Conservation (phyloP, 2,113 vertebrate species). For the Pedionomus torquatus region DNA sequence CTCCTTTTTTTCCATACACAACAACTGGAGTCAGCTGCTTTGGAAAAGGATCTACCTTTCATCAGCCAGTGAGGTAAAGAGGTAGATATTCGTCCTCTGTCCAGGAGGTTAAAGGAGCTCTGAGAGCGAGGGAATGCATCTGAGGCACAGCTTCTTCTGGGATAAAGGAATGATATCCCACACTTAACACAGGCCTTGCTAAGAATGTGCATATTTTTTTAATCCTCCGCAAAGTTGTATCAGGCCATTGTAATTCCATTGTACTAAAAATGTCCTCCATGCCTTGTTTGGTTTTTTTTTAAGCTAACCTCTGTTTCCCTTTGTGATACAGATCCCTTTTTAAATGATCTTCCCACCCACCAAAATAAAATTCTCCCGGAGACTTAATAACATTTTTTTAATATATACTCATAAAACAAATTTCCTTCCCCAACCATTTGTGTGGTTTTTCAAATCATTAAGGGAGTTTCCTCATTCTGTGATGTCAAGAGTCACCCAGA, state of each 20-base stretch:
- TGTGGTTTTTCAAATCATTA: slow-evolving; percentile 60
- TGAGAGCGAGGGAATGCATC: not conserved
- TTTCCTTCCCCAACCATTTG: slow-evolving; percentile 43
- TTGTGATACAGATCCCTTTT: slow-evolving; percentile 18
- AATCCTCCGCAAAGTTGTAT: not conserved
- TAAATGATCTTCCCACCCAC: not conserved
- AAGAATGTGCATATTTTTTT: not conserved
- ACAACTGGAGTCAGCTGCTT: not conserved
- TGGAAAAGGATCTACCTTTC: not conserved
- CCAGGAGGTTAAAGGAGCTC: not conserved
- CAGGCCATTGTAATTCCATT: not conserved
- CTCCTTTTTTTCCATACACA: not conserved
- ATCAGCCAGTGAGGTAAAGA: accelerated
- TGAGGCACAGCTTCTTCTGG: not conserved
- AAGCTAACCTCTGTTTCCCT: slow-evolving; percentile 1
- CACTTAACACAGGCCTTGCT: not conserved
- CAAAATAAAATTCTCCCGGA: slow-evolving; percentile 34
- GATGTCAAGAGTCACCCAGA: slow-evolving; percentile 71
- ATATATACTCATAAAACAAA: slow-evolving; percentile 33
- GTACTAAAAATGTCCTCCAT: not conserved
- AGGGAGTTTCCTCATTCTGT: slow-evolving; percentile 67
- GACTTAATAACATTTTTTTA: slow-evolving; percentile 49
- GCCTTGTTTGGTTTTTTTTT: not conserved
- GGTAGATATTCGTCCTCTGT: not conserved
- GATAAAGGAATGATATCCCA: not conserved